These are phyloP conservation scores for Sinocyclocheilus anshuiensis DNA, from an alignment of 2,113 vertebrate species.

Conservation along the genomic window DNA sequence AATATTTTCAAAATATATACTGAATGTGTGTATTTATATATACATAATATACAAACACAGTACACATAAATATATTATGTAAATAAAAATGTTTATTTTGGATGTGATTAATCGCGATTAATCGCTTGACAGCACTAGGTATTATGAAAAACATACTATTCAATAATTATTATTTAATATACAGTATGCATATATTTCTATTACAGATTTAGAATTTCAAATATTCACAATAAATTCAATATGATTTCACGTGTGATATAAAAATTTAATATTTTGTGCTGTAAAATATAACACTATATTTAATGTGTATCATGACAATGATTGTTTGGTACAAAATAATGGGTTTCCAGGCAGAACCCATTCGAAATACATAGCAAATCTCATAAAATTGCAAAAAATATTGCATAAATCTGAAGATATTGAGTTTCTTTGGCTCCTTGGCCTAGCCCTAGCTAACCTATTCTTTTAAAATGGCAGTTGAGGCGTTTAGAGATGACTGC, in stretches of 20 bases:
- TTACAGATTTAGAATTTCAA: no score
- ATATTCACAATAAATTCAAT: neutral
- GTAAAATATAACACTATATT: no score
- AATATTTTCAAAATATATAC: no score
- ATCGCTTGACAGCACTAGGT: no score
- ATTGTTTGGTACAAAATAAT: neutral
- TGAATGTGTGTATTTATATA: no score
- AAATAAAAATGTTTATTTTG: no score
- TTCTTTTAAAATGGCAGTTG: neutral
- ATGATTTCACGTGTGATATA: neutral
- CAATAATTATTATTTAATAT: no score
- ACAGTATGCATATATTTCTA: no score
- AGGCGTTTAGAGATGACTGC: conserved; percentile 1
- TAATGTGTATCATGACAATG: neutral
- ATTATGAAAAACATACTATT: no score
- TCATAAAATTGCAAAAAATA: neutral
- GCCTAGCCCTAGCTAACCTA: neutral
- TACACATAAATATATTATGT: no score
- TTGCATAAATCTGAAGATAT: neutral
- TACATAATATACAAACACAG: no score
- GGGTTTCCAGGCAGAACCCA: neutral
- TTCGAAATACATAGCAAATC: neutral
- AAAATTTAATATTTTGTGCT: neutral
- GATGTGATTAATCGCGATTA: no score
- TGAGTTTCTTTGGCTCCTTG: neutral